Evolutionary conservation across 2,113 vertebrate genomes (phyloP).

Genomic region (Noctilio leporinus): DNA sequence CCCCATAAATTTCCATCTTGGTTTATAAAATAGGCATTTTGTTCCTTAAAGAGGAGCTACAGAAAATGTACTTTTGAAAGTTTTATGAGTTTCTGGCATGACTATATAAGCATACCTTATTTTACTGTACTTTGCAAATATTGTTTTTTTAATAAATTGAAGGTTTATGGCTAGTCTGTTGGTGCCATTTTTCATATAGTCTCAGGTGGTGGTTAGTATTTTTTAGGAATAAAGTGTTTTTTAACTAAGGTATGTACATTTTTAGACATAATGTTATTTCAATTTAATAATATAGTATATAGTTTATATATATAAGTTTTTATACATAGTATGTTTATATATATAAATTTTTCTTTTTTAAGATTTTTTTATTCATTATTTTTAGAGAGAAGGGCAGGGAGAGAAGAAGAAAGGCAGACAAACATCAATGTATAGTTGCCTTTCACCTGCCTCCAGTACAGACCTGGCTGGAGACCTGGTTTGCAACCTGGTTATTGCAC

Average conservation of each 20-base stretch:
- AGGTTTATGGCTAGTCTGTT: not conserved
- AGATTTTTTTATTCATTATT: too few species aligned
- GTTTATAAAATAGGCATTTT: not conserved
- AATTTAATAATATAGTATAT: too few species aligned
- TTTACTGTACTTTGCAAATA: not conserved
- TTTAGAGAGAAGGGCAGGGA: too few species aligned
- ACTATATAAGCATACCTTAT: not conserved
- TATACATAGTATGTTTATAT: too few species aligned
- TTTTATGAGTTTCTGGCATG: not conserved
- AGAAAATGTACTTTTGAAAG: not conserved
- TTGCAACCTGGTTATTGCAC: too few species aligned
- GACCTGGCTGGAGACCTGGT: too few species aligned
- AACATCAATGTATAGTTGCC: too few species aligned
- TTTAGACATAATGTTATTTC: not conserved
- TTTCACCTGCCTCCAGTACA: too few species aligned
- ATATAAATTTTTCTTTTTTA: too few species aligned
- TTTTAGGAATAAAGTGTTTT: not conserved
- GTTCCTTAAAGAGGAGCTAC: not conserved
- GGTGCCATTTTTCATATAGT: not conserved
- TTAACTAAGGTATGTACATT: not conserved
- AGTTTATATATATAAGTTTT: too few species aligned
- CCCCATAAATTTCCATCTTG: not conserved
- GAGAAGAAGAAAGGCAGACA: too few species aligned
- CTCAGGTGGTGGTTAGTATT: not conserved
- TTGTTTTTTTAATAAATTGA: not conserved